phyloP scores from a whole-genome alignment of 2,888 invertebrate genomes.

The Machimus atricapillus region DNA sequence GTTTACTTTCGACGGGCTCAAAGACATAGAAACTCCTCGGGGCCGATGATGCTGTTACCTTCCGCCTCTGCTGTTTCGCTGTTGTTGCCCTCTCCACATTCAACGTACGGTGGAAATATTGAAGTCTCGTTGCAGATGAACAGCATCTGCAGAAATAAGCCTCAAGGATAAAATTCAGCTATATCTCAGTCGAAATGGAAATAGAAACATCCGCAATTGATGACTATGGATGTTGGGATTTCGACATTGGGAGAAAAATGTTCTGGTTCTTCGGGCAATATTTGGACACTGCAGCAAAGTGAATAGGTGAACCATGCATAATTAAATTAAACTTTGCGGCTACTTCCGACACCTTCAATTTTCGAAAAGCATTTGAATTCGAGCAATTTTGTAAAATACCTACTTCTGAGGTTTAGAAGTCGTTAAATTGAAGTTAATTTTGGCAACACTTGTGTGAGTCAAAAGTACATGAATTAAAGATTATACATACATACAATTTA shows the following conservation, averaged over 20 bases:
- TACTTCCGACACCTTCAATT: background rate
- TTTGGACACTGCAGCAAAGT: background rate
- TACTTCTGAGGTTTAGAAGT: background rate
- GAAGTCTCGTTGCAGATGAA: background rate
- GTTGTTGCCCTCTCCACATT: background rate
- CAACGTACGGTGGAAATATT: background rate
- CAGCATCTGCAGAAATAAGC: conserved; percentile 6
- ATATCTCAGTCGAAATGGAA: background rate
- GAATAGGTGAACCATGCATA: background rate
- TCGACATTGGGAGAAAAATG: background rate
- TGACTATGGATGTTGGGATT: background rate
- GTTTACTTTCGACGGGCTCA: background rate
- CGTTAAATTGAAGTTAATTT: background rate
- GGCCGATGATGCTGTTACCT: background rate
- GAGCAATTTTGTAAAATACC: background rate
- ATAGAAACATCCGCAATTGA: conserved; percentile 9
- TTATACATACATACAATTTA: too few species aligned
- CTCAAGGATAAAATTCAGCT: conserved; percentile 1
- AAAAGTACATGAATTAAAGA: background rate
- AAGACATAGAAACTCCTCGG: background rate
- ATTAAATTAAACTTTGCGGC: background rate
- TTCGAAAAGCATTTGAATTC: background rate
- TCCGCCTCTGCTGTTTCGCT: background rate
- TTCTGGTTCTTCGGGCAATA: background rate
- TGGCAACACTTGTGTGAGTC: background rate